Percentiles rank a stretch among this genome's conserved stretches.
Evolutionary conservation across 2,113 vertebrate genomes (phyloP).

Genomic region (Sminthopsis crassicaudata): DNA sequence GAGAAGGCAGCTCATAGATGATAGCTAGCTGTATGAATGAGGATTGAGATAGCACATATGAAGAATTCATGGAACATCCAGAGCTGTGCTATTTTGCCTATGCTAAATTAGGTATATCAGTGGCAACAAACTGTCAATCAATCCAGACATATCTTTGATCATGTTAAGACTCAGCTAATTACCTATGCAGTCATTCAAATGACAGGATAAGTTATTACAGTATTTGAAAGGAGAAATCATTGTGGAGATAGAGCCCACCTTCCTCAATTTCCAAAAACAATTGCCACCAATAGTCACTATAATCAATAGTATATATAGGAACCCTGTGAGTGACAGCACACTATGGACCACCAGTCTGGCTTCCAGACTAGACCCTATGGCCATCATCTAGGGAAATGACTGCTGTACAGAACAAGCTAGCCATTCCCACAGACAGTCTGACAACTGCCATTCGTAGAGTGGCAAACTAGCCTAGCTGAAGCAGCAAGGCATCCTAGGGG

Average conservation of each 20-base stretch:
- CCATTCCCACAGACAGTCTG: background rate
- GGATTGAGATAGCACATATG: conserved; percentile 72
- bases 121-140: background rate
- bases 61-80: conserved; percentile 67
- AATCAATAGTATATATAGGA: background rate
- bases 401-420: background rate
- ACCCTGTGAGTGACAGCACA: background rate
- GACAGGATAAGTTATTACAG: background rate
- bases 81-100: conserved; percentile 51
- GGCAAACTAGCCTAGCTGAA: background rate
- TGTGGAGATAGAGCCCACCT: background rate
- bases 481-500: background rate
- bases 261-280: background rate
- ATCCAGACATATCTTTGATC: conserved; percentile 3
- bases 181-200: conserved; percentile 38
- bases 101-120: conserved; percentile 45
- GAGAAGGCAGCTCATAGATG: conserved; percentile 65
- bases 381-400: background rate
- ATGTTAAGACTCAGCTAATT: conserved; percentile 26
- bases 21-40: conserved; percentile 73
- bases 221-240: conserved; percentile 29
- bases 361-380: background rate
- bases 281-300: background rate
- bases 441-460: background rate
- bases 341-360: background rate